phyloP scores from a whole-genome alignment of 2,888 invertebrate species.

The Cerastoderma edule region DNA sequence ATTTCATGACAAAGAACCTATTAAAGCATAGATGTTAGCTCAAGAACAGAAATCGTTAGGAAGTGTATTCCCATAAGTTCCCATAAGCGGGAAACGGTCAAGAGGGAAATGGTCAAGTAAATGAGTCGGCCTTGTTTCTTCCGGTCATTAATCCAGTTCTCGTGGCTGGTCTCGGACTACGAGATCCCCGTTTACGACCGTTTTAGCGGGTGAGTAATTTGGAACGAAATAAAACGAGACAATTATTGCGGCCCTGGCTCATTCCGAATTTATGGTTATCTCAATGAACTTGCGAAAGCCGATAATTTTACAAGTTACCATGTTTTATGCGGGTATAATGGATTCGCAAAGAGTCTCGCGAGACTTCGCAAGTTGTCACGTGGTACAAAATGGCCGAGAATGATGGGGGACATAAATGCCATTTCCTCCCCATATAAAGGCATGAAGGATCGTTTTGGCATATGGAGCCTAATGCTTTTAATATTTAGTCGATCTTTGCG shows the following conservation, averaged over 20 bases:
- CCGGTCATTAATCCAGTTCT: constrained; percentile 5
- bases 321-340: constrained; percentile 28
- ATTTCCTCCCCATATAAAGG: constrained; percentile 22
- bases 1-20: too few relatives aligned
- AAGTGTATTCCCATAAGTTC: too few relatives aligned
- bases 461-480: constrained; percentile 19
- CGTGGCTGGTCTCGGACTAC: constrained; percentile 14
- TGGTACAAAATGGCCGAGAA: constrained; percentile 25
- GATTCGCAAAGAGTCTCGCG: constrained; percentile 24
- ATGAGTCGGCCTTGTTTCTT: too few relatives aligned
- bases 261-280: constrained; percentile 23
- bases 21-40: too few relatives aligned
- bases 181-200: constrained; percentile 15
- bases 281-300: constrained; percentile 27
- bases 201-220: constrained; percentile 28
- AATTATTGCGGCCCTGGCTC: constrained; percentile 12
- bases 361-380: constrained; percentile 22
- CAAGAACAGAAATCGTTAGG: too few relatives aligned
- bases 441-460: constrained; percentile 17
- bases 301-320: constrained; percentile 28
- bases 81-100: too few relatives aligned
- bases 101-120: too few relatives aligned
- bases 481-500: too few relatives aligned
- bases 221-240: constrained; percentile 18
- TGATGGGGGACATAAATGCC: constrained; percentile 21